Percentiles rank a stretch among this genome's conserved stretches.
These are phyloP conservation scores for Drosophila arizonae DNA, from an alignment of 1,140 invertebrate genomes.

Conservation along the genomic window DNA sequence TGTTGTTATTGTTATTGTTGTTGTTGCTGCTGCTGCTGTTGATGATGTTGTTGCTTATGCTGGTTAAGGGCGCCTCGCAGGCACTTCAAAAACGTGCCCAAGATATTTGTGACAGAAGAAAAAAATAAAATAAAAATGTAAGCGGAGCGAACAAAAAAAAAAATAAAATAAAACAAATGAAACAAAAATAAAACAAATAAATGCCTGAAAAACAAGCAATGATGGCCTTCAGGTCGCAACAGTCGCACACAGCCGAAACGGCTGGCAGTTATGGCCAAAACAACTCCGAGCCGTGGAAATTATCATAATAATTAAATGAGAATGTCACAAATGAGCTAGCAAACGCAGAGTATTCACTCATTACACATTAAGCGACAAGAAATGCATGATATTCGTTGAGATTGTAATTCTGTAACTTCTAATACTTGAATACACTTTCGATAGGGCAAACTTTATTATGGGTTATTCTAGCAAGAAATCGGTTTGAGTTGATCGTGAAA, in stretches of 20 bases:
- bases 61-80: constrained; percentile 50
- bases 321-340: neutral
- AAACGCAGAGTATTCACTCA: neutral
- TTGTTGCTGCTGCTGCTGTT: neutral
- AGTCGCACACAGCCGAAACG: neutral
- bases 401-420: too few species aligned
- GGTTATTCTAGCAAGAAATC: too few species aligned
- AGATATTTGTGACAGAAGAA: constrained; percentile 24
- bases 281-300: neutral
- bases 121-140: constrained; percentile 8
- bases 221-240: neutral
- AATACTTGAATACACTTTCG: too few species aligned
- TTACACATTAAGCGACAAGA: neutral
- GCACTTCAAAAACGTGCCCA: constrained; percentile 45
- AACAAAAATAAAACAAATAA: constrained; percentile 19
- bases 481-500: too few species aligned
- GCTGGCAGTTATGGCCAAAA: neutral
- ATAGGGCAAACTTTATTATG: too few species aligned
- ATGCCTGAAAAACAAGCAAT: neutral
- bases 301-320: neutral
- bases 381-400: too few species aligned
- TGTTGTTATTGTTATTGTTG: neutral
- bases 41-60: constrained; percentile 1
- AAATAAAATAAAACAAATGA: neutral
- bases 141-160: too few species aligned